phyloP scores from a whole-genome alignment of 1,140 invertebrate species.

The Tyrophagus putrescentiae region DNA sequence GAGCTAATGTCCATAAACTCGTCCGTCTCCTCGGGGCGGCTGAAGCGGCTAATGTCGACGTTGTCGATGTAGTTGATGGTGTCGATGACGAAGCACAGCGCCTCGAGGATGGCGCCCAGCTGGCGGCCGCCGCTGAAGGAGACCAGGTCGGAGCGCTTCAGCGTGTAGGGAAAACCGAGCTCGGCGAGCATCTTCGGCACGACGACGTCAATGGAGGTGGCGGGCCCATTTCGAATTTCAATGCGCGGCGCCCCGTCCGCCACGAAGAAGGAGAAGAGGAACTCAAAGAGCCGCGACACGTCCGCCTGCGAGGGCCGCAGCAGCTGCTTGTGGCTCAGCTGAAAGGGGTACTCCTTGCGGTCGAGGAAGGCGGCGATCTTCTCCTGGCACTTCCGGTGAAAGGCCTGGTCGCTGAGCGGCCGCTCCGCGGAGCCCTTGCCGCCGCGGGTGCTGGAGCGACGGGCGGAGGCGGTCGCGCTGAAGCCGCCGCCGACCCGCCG shows the following conservation, averaged over 20 bases:
- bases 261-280: constrained; percentile 5
- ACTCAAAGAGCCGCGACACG: not conserved
- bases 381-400: constrained; percentile 8
- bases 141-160: constrained; percentile 12
- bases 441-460: no score
- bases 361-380: not conserved
- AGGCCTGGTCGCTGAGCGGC: not conserved
- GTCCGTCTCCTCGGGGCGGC: no score
- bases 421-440: no score
- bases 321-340: not conserved
- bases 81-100: constrained; percentile 1
- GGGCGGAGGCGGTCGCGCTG: no score
- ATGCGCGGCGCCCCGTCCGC: no score
- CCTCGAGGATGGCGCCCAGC: constrained; percentile 7
- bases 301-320: not conserved
- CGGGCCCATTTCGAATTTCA: not conserved
- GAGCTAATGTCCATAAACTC: no score
- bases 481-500: no score
- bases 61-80: not conserved
- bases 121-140: constrained; percentile 9
- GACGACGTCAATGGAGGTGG: not conserved
- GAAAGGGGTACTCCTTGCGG: not conserved
- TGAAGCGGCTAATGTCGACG: not conserved
- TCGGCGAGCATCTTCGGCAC: constrained; percentile 8
- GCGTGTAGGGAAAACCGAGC: constrained; percentile 14